Base-by-base conservation (phyloP, 2,888 invertebrate species). In the Caenorhabditis auriculariae region DNA sequence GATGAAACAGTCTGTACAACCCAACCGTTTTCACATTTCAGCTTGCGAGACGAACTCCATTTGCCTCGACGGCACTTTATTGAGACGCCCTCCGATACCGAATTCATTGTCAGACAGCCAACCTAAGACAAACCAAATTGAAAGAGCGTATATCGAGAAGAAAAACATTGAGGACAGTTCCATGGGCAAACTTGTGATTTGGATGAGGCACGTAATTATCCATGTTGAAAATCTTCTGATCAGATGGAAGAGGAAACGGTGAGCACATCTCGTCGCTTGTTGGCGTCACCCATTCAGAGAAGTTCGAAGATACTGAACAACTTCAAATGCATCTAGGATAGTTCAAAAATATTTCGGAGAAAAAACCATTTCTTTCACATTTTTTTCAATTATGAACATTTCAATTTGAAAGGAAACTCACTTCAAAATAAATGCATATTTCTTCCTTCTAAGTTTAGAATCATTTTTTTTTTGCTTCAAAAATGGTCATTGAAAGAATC, bases 121-220 rank as follows among this genome's bases (percentile, higher is more conserved):
- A 69, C 45, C 62, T 69, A 15, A 6, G 37, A 45, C 19, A 44
- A 17, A 23, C 24, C 15, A 44, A 32, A 44, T 32, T n/a, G n/a
- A 32, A 32, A 32, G 35, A 32, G 35, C 19, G 9, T 23, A n/a
- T 17, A 26, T 42, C 0, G 24, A 29, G 4, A 26, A 26, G 46
- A 23, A 28, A 21, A 5, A 75, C 71, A 32, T 67, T 59, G 0
- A 74, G 38, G 7, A 66, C 49, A 2, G 78, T 75, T 23, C 76
- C 78, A 52, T 79, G 76, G 0, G 78, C 75, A 54, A 77, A 78
- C 19, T 57, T 61, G 41, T 67, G 60, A 28, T 62, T 54, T 9
- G 45, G 50, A 42, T 60, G 43, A 19, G 52, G 53, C 9, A 72
- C 60, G 54, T 76, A 76, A 43, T 76, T 74, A 6, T 73, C 74